A percentile compares a stretch with the other conserved stretches of the same genome.
These are phyloP conservation scores for Hanleya hanleyi DNA, from an alignment of 2,888 invertebrate genomes.

Conservation along the genomic window DNA sequence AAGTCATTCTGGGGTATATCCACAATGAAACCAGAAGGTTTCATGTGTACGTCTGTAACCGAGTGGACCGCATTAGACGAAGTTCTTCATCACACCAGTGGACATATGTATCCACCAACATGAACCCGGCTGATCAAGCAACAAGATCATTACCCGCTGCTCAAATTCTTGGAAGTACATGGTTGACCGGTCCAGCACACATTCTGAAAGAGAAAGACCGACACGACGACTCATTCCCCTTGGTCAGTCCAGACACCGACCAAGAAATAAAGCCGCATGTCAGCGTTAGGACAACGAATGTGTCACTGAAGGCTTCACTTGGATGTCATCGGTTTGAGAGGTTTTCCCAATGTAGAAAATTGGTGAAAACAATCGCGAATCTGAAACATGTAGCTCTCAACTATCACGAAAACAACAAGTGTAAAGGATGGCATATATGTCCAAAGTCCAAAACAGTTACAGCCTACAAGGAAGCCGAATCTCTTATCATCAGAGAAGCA, in stretches of 20 bases:
- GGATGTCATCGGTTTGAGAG: background rate
- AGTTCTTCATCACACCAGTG: constrained; percentile 34
- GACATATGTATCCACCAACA: constrained; percentile 30
- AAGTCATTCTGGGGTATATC: constrained; percentile 39
- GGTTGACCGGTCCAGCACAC: background rate
- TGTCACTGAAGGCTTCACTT: no score
- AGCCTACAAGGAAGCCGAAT: background rate
- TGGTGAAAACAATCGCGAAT: background rate
- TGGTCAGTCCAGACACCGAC: background rate
- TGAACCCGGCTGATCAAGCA: constrained; percentile 19
- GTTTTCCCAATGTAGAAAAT: background rate
- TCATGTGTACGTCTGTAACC: constrained; percentile 38
- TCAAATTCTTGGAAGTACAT: background rate
- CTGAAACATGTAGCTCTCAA: background rate
- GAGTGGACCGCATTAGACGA: constrained; percentile 20
- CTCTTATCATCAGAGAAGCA: background rate
- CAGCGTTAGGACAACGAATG: no score
- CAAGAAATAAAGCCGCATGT: no score
- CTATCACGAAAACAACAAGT: background rate
- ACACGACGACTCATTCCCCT: background rate
- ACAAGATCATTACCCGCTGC: constrained; percentile 1
- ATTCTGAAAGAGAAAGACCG: background rate
- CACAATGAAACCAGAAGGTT: constrained; percentile 39
- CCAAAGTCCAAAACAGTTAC: background rate
- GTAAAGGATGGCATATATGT: background rate